Evolutionary conservation across 2,888 invertebrate species (phyloP).

Genomic region (Perizoma flavofasciatum): DNA sequence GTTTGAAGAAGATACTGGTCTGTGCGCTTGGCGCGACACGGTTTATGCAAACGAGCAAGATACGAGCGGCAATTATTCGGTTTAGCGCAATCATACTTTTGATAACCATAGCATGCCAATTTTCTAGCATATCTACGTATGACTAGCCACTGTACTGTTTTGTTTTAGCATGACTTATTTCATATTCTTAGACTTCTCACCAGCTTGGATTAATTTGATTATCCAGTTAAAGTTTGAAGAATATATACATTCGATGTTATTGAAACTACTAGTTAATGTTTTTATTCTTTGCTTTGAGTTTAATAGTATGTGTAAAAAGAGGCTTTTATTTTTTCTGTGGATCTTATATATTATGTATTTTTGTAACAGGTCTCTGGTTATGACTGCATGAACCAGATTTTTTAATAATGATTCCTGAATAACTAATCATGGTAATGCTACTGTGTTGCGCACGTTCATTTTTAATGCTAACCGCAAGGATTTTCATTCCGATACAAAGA

Average conservation of each 20-base stretch:
- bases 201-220: too few relatives aligned
- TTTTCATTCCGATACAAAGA: constrained; percentile 10
- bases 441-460: not conserved
- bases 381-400: too few relatives aligned
- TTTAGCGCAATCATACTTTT: constrained; percentile 26
- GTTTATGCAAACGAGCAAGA: constrained; percentile 46
- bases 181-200: too few relatives aligned
- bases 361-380: too few relatives aligned
- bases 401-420: too few relatives aligned
- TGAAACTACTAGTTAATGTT: too few relatives aligned
- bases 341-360: too few relatives aligned
- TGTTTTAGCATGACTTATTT: not conserved
- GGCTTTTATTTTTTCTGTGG: too few relatives aligned
- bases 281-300: too few relatives aligned
- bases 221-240: too few relatives aligned
- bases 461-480: constrained; percentile 13
- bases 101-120: constrained; percentile 12
- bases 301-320: too few relatives aligned
- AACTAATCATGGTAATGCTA: not conserved
- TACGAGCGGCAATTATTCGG: constrained; percentile 28
- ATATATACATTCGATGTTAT: too few relatives aligned
- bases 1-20: constrained; percentile 47
- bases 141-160: not conserved
- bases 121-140: not conserved
- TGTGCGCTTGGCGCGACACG: constrained; percentile 49